Base-by-base conservation (phyloP, 2,113 vertebrate genomes). In the Apteryx mantelli region DNA sequence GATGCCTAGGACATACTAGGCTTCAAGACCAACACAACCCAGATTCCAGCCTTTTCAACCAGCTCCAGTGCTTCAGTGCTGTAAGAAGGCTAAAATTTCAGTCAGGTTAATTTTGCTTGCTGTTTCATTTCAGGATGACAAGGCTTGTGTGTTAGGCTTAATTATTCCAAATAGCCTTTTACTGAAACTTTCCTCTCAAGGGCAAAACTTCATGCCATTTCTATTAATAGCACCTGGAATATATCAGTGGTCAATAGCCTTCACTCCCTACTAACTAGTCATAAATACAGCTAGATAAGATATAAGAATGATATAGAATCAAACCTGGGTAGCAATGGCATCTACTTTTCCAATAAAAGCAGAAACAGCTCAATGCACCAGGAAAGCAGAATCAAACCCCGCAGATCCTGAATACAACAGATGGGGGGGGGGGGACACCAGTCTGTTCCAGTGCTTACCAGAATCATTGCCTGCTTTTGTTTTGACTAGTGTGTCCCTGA, bases 1-100 rank as follows among this genome's bases (percentile, higher is more conserved):
- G 63, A 28, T 40, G 40, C 46, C 7, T 56, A 11, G 26, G 73
- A 66, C 64, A 25, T 3, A 13, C 2, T 0, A 1, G 0, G 30
- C 25, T 38, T 50, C 48, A 30, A 53, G 26, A 63, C 11, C 30
- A 32, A 8, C 22, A 24, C 17, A 0, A 0, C 22, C 18, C 20
- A 1, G 0, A 5, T 22, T 26, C 25, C 44, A n/a, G 70, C 38
- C 55, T 56, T 55, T 88, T 63, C 74, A 82, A 24, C n/a, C 42
- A 58, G 48, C 66, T 66, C 46, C 61, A 79, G 78, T 38, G 34
- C 68, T 86, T 56, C 0, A 0, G 84, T 10, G 14, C 55, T 66
- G 15, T 32, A 3, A 48, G 56, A 34, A 76, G 32, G 19, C 58
- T 65, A 79, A 28, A 69, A 36, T 36, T 68, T 71, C 55, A 30